Evolutionary conservation across 2,113 vertebrate genomes (phyloP), one percentile per base, ranked within the genome.

Genomic region (Terrapene triunguis): DNA sequence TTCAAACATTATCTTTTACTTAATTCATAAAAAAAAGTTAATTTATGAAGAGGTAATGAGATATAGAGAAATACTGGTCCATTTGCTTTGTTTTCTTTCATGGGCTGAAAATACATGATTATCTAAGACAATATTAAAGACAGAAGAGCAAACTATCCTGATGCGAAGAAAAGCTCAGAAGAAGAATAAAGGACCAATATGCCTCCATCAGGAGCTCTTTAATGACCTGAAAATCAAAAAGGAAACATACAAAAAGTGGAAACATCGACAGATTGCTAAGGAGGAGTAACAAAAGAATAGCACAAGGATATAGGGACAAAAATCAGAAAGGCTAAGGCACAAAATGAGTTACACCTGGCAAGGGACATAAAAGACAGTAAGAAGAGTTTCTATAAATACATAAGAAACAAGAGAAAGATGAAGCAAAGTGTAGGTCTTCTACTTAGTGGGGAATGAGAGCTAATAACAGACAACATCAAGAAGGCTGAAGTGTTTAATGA

Each of bases 11-110:
- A n/a, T n/a, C 17, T 50, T 89, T 89, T 44, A 80, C 13, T 38
- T 48, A 84, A 80, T 14, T 51, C 22, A 72, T 10, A 32, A 3
- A 47, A 44, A 91, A n/a, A 19, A 19, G 35, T 65, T 65, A 69
- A n/a, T 38, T 72, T 48, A 95, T 82, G 80, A 93, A 87, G 57
- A 95, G 92, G 83, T 91, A 89, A 91, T 62, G 47, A 3, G n/a
- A 95, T 53, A 54, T 51, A 42, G 92, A 89, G 32, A 8, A 82
- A 85, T 50, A 92, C 53, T 47, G 89, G 42, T 48, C 94, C 51
- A 82, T 47, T 13, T 55, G 87, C 42, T 86, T 83, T 89, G 69
- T 24, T 81, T 21, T 72, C n/a, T 69, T 69, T 69, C 62, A 69
- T 69, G 32, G 17, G 8, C 35, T 69, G 35, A n/a, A 69, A 35